These are phyloP conservation scores for Sphenopsis melanotis DNA, from an alignment of 2,797 vertebrate species.

Conservation along the genomic window DNA sequence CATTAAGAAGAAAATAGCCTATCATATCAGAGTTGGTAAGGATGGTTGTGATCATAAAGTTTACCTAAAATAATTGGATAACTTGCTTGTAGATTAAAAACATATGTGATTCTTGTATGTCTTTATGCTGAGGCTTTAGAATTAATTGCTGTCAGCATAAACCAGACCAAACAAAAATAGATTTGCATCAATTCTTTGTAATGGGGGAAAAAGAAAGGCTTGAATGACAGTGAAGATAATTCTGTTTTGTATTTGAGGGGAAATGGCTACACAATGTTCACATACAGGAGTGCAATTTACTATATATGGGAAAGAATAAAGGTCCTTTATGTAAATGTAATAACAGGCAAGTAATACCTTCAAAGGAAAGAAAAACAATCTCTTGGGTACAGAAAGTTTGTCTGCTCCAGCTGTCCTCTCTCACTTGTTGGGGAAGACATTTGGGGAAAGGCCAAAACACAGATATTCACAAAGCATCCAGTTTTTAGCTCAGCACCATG, in stretches of 20 bases:
- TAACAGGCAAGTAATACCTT: constrained; percentile 51
- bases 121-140: constrained; percentile 52
- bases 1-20: constrained; percentile 57
- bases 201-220: background rate
- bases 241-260: constrained; percentile 12
- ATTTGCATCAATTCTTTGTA: constrained; percentile 50
- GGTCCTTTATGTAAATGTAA: constrained; percentile 40
- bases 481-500: background rate
- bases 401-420: constrained; percentile 53
- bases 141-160: constrained; percentile 67
- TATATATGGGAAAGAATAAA: constrained; percentile 57
- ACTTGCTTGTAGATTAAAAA: constrained; percentile 63
- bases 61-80: constrained; percentile 72
- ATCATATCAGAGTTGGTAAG: constrained; percentile 53
- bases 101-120: constrained; percentile 53
- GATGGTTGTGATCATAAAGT: constrained; percentile 67
- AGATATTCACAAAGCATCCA: constrained; percentile 25
- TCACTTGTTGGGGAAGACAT: background rate
- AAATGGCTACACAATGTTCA: background rate
- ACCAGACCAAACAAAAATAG: constrained; percentile 67
- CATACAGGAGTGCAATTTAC: constrained; percentile 20
- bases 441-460: constrained; percentile 29
- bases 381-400: background rate
- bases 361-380: constrained; percentile 4
- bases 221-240: constrained; percentile 44